phyloP scores from a whole-genome alignment of 2,888 invertebrate species.

The Dendrolimus houi region DNA sequence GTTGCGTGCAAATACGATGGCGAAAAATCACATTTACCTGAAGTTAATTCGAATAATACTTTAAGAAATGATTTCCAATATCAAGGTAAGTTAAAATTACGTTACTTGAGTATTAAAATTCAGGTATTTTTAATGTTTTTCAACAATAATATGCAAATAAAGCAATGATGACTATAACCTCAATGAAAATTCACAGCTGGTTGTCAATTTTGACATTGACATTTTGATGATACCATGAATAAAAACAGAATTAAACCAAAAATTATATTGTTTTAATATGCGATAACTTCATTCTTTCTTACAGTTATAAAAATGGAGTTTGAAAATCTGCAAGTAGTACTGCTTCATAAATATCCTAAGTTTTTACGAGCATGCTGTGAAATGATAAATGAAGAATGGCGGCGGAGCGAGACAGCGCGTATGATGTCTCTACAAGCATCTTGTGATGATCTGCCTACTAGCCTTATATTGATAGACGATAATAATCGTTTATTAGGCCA shows the following conservation, averaged over 20 bases:
- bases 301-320: conserved; percentile 38
- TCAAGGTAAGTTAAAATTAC: neutral
- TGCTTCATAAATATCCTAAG: conserved; percentile 84
- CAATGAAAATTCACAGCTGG: too few species aligned
- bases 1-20: conserved; percentile 4
- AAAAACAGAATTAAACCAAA: too few species aligned
- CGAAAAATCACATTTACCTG: neutral
- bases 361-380: conserved; percentile 83
- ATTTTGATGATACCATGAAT: too few species aligned
- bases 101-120: neutral
- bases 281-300: conserved; percentile 7
- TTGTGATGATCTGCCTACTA: conserved; percentile 83
- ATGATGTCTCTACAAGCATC: conserved; percentile 84
- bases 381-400: conserved; percentile 92
- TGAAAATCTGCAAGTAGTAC: conserved; percentile 70
- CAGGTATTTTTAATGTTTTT: neutral
- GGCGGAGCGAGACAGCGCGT: conserved; percentile 86
- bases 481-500: conserved; percentile 82
- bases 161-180: neutral
- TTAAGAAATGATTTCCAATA: neutral
- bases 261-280: too few species aligned
- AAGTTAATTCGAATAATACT: neutral
- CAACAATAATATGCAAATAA: neutral
- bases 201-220: too few species aligned
- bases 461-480: conserved; percentile 79